Base-by-base conservation (phyloP, 2,113 vertebrate genomes). In the Probosciger aterrimus region DNA sequence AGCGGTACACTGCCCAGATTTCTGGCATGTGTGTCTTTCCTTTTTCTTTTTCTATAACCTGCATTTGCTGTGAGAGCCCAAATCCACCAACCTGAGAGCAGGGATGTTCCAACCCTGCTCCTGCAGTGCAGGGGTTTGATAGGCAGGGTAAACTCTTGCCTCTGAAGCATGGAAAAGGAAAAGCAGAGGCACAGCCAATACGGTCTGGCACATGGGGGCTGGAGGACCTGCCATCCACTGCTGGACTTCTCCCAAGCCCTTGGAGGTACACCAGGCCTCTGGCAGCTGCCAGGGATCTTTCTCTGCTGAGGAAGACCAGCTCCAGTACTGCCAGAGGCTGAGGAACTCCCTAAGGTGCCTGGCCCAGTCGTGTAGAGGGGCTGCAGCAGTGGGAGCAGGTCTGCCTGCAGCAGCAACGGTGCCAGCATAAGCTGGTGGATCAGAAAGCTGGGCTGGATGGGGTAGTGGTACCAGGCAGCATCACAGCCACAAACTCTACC, bases 41-140 rank as follows among this genome's bases (percentile, higher is more conserved):
- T 73, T 81, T 33, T 37, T 31, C 60, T 75, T 63, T 27, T 70
- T 35, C 62, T 67, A 33, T 6, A 59, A 53, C 23, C 41, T 24
- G 14, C 27, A 47, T 5, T 12, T 68, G 24, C 43, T 84, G 20
- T 9, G 24, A 73, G 35, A 87, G 23, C 17, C 63, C 68, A 18
- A 53, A 76, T 3, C 7, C 18, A 73, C 41, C 3, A 7, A 50
- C 31, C 52, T 2, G 1, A 60, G 43, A 44, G 43, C 77, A 68
- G 33, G 57, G 53, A 27, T 11, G 77, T n/a, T 73, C 63, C 0
- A 1, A n/a, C 41, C 18, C 30, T 0, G 1, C 37, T 89, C 20
- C 41, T 6, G 1, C 68, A 28, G 70, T 4, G 23, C 20, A 13
- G 20, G 23, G 18, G 6, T 63, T 35, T 43, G 47, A 22, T 39